Conservation (phyloP, 2,113 vertebrate species). For the Tetraodon nigroviridis region DNA sequence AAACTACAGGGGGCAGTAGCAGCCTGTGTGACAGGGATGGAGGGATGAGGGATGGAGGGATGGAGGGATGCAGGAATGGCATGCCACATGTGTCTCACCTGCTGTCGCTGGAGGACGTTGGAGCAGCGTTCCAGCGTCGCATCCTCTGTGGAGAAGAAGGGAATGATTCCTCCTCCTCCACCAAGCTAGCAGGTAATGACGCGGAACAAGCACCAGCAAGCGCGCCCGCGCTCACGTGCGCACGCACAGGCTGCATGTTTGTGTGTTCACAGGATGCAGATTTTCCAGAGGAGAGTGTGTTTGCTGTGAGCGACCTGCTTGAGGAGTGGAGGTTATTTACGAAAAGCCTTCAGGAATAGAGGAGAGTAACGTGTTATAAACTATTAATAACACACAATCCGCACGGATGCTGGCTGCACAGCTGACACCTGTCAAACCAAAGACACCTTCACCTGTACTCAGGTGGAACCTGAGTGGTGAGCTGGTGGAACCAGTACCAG, state of each 20-base stretch:
- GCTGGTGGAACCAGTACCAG: no score
- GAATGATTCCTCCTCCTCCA: constrained; percentile 31
- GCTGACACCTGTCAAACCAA: no score
- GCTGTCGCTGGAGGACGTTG: constrained; percentile 41
- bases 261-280: no score
- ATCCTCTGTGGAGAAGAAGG: constrained; percentile 26
- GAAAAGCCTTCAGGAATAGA: no score
- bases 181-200: constrained; percentile 36
- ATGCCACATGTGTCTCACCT: constrained; percentile 39
- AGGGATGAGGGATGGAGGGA: constrained; percentile 8
- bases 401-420: no score
- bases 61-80: constrained; percentile 10
- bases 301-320: no score
- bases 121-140: constrained; percentile 48
- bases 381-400: no score
- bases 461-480: no score
- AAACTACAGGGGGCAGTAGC: constrained; percentile 65
- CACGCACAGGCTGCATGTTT: background rate
- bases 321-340: no score
- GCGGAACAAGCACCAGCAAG: constrained; percentile 5
- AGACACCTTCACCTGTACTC: no score
- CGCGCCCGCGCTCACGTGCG: background rate
- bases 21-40: constrained; percentile 9
- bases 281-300: no score
- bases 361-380: no score